A percentile compares a stretch with the other conserved stretches of the same genome.
These are phyloP conservation scores for Panagrolaimus sp. DNA, from an alignment of 1,140 invertebrate species.

Conservation along the genomic window DNA sequence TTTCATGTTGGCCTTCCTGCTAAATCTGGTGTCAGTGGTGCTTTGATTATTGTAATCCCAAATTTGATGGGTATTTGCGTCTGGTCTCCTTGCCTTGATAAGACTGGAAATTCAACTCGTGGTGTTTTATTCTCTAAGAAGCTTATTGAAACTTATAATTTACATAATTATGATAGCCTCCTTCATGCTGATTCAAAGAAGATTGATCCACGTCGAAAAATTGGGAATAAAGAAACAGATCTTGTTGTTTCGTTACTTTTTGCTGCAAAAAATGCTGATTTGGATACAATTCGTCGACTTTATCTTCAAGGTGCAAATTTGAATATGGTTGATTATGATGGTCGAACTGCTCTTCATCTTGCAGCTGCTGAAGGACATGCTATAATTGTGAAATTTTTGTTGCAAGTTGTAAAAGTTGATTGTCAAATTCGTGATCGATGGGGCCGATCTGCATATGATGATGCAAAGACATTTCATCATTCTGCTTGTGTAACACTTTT, in stretches of 20 bases:
- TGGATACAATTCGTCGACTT: conserved; percentile 38
- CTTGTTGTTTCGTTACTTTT: conserved; percentile 88
- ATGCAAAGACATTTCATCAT: conserved; percentile 47
- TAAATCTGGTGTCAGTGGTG: conserved; percentile 90
- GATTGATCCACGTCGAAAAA: conserved; percentile 77
- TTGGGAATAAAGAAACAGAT: conserved; percentile 84
- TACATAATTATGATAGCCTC: conserved; percentile 93
- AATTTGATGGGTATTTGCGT: conserved; percentile 92
- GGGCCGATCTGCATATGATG: conserved; percentile 54
- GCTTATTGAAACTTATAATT: conserved; percentile 72
- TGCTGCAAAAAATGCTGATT: conserved; percentile 84
- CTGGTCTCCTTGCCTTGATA: conserved; percentile 87
- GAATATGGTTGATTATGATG: conserved; percentile 85
- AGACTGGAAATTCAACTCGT: conserved; percentile 78
- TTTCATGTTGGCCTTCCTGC: conserved; percentile 95
- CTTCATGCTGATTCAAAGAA: conserved; percentile 83
- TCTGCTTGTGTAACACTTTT: conserved; percentile 36
- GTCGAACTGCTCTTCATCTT: conserved; percentile 64
- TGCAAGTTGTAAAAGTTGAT: conserved; percentile 74
- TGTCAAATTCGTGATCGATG: conserved; percentile 69
- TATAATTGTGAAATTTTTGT: conserved; percentile 50
- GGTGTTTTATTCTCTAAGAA: conserved; percentile 82
- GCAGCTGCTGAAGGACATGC: conserved; percentile 62
- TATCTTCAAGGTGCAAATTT: conserved; percentile 61
- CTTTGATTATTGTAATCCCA: conserved; percentile 85